Percentiles rank a stretch among this genome's conserved stretches.
These are phyloP conservation scores for Argopecten irradians DNA, from an alignment of 1,140 invertebrate species.

Conservation along the genomic window DNA sequence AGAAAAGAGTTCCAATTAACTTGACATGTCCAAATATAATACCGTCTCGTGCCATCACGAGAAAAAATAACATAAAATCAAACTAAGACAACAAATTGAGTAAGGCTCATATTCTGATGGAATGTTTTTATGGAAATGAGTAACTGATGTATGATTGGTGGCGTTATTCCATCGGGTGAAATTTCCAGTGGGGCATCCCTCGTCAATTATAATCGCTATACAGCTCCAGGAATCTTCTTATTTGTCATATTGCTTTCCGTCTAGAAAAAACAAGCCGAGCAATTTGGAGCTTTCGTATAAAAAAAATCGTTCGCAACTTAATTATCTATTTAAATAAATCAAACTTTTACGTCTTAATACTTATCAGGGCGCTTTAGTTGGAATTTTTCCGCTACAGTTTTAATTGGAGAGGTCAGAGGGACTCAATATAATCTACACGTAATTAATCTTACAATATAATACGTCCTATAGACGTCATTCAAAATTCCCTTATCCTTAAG, in stretches of 20 bases:
- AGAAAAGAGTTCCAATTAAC: background rate
- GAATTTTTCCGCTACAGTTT: too few species aligned
- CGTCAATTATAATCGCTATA: background rate
- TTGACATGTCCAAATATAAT: background rate
- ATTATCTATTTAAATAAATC: conserved; percentile 1
- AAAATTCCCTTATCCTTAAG: too few species aligned
- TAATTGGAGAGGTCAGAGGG: too few species aligned
- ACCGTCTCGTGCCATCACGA: background rate
- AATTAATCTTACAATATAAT: too few species aligned
- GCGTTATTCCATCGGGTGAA: background rate
- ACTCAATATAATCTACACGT: too few species aligned
- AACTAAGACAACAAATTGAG: background rate
- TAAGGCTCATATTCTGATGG: background rate
- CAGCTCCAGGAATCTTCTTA: background rate
- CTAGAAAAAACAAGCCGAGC: background rate
- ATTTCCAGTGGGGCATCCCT: background rate
- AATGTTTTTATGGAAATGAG: background rate
- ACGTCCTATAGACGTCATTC: too few species aligned
- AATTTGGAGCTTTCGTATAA: background rate
- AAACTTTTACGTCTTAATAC: background rate
- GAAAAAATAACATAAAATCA: background rate
- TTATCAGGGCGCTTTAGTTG: too few species aligned
- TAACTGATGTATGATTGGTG: background rate
- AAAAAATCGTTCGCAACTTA: background rate
- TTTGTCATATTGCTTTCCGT: background rate